phyloP scores from a whole-genome alignment of 2,888 invertebrate species.

The Drosophila mulleri region DNA sequence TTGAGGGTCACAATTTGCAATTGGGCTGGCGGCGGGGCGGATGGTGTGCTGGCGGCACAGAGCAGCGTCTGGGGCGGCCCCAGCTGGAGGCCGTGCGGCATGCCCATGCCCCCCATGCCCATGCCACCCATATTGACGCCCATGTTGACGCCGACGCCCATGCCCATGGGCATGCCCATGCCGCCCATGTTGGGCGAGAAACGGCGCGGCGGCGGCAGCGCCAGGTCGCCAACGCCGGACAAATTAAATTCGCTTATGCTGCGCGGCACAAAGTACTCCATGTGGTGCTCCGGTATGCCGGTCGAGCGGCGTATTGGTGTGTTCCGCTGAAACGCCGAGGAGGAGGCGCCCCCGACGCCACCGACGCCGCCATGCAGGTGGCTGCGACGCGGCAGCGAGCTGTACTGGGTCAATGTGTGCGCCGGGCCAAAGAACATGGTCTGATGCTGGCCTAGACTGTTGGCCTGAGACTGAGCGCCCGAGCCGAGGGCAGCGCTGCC shows the following conservation, averaged over 20 bases:
- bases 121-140: conserved; percentile 79
- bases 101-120: conserved; percentile 72
- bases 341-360: conserved; percentile 26
- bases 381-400: conserved; percentile 86
- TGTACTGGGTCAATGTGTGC: conserved; percentile 86
- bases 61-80: conserved; percentile 82
- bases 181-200: conserved; percentile 79
- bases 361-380: conserved; percentile 48
- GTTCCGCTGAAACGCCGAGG: conserved; percentile 87
- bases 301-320: conserved; percentile 89
- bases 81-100: conserved; percentile 81
- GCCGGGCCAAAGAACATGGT: conserved; percentile 85
- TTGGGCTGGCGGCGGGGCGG: conserved; percentile 80
- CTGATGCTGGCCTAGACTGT: conserved; percentile 81
- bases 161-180: conserved; percentile 61
- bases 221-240: conserved; percentile 88
- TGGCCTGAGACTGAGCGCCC: conserved; percentile 43
- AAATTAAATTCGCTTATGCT: conserved; percentile 94
- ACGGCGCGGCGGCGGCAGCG: conserved; percentile 85
- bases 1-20: conserved; percentile 85
- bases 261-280: conserved; percentile 93
- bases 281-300: conserved; percentile 87
- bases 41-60: conserved; percentile 64
- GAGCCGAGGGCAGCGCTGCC: conserved; percentile 15
- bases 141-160: conserved; percentile 45